Conservation (phyloP, 2,113 vertebrate species). For the Neodontobutis hainanensis region DNA sequence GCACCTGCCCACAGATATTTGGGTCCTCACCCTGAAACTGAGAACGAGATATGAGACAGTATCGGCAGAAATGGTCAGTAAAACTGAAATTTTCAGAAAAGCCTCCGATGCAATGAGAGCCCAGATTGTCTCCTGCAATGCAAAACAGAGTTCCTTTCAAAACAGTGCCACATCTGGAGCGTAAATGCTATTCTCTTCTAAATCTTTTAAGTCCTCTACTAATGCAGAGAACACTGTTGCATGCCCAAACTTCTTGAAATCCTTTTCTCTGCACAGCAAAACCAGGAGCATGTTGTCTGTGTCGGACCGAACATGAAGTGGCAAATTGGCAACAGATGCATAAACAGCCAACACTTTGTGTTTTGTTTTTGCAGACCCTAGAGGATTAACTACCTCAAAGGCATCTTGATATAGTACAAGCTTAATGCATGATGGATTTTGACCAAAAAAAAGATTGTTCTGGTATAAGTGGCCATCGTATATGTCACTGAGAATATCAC, state of each 20-base stretch:
- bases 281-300: constrained; percentile 14
- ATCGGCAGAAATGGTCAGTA: constrained; percentile 5
- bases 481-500: background rate
- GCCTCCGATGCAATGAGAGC: constrained; percentile 15
- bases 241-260: constrained; percentile 5
- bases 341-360: constrained; percentile 18
- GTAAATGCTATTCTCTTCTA: constrained; percentile 4
- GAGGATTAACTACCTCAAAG: constrained; percentile 7
- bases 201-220: constrained; percentile 4
- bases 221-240: constrained; percentile 10
- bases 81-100: constrained; percentile 39
- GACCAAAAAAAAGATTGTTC: constrained; percentile 1
- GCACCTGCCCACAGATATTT: constrained; percentile 11
- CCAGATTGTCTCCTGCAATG: constrained; percentile 11
- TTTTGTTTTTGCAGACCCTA: constrained; percentile 3
- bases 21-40: constrained; percentile 19
- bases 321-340: constrained; percentile 8
- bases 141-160: constrained; percentile 7
- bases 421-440: constrained; percentile 19
- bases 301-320: constrained; percentile 8
- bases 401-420: constrained; percentile 10
- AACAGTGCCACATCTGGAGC: background rate
- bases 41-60: constrained; percentile 1
- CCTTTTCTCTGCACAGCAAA: constrained; percentile 15
- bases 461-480: constrained; percentile 11